Percentiles rank a stretch among this genome's conserved stretches.
Evolutionary conservation across 2,888 invertebrate genomes (phyloP).

Genomic region (Euspilapteryx auroguttella): DNA sequence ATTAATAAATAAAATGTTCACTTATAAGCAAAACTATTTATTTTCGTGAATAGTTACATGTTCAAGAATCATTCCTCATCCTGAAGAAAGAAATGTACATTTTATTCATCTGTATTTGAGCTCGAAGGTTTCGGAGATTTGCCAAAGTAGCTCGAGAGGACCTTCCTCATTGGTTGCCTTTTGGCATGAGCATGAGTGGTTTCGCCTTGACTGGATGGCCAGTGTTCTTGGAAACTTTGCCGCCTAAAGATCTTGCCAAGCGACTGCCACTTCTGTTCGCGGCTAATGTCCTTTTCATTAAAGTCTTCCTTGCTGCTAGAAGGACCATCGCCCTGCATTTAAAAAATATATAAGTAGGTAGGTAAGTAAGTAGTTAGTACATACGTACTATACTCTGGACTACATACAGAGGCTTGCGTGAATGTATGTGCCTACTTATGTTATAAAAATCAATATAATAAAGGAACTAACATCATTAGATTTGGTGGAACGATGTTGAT

Average conservation of each 20-base stretch:
- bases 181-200: slow-evolving; percentile 3
- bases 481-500: slow-evolving; percentile 39
- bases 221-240: slow-evolving; percentile 38
- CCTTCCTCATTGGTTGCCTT: slow-evolving; percentile 4
- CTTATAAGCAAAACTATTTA: no score
- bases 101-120: slow-evolving; percentile 20
- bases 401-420: no score
- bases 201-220: slow-evolving; percentile 19
- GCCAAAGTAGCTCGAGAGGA: slow-evolving; percentile 37
- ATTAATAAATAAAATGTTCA: no score
- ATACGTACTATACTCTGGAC: background rate
- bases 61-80: no score
- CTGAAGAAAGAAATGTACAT: slow-evolving; percentile 10
- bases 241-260: slow-evolving; percentile 49
- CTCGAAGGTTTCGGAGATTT: slow-evolving; percentile 25
- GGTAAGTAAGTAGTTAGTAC: background rate
- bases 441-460: no score
- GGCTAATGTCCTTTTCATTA: slow-evolving; percentile 31
- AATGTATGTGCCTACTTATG: no score
- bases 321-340: slow-evolving; percentile 32
- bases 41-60: no score
- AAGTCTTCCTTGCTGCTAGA: slow-evolving; percentile 34
- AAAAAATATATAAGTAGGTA: slow-evolving; percentile 1
- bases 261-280: slow-evolving; percentile 53
- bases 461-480: slow-evolving; percentile 38